Evolutionary conservation across 2,113 vertebrate genomes (phyloP).

Genomic region (Triplophysa rosa): DNA sequence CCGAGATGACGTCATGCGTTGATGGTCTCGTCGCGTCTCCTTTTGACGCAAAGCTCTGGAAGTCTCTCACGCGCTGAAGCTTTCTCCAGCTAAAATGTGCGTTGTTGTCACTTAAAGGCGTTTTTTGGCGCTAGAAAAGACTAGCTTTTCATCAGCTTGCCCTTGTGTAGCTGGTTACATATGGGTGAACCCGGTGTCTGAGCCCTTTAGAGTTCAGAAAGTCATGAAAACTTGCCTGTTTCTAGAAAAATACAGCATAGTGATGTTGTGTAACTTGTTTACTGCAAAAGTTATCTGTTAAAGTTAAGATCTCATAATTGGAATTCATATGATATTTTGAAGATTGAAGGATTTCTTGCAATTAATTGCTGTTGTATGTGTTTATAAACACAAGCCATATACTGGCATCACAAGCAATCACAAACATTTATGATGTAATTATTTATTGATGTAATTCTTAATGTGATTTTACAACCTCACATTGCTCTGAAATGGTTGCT

Average conservation of each 20-base stretch:
- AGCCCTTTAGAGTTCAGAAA: neutral
- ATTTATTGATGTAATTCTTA: too few relatives aligned
- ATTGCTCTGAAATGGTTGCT: neutral
- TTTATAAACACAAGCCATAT: too few relatives aligned
- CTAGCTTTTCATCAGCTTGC: neutral
- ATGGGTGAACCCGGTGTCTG: neutral
- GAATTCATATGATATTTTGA: too few relatives aligned
- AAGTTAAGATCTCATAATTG: too few relatives aligned
- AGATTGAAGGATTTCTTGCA: too few relatives aligned
- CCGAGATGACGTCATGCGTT: conserved; percentile 5
- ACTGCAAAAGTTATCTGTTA: neutral
- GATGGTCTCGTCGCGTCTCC: neutral
- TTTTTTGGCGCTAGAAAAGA: conserved; percentile 23
- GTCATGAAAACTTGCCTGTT: neutral
- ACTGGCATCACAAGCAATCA: too few relatives aligned
- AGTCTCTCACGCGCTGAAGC: neutral
- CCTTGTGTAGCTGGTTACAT: neutral
- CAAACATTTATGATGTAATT: too few relatives aligned
- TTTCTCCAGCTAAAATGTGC: neutral
- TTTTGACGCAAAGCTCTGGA: conserved; percentile 5
- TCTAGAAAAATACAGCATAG: neutral
- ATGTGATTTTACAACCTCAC: neutral
- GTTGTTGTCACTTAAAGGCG: neutral
- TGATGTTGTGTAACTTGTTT: neutral
- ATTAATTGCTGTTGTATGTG: too few relatives aligned